Evolutionary conservation across 1,140 invertebrate genomes (phyloP), one percentile per base, ranked within the genome.

Genomic region (Drosophila quadrilineata): DNA sequence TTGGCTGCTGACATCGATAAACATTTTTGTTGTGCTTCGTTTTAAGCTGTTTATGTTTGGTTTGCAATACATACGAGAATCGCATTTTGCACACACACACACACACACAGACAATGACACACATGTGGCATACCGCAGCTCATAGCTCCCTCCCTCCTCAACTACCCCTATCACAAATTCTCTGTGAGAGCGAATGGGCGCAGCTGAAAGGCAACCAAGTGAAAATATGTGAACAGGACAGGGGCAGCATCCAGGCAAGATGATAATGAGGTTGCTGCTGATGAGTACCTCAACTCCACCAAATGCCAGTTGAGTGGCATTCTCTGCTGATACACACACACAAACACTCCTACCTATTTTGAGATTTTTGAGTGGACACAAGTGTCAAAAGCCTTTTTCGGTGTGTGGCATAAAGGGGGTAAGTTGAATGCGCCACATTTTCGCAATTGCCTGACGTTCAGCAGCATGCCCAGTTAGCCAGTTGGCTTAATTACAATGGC

Each of bases 31-130:
- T 45, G 22, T 29, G 56, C 35, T 60, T 69, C 31, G 35, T 56
- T 79, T 68, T 75, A 75, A 75, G 76, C 71, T 80, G 75, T 69
- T 80, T 82, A 62, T 72, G 68, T 80, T 82, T 69, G 57, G 45
- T 53, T 80, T 76, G 73, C 63, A 76, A 76, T 76, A 50, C 50
- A 63, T 54, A 58, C 46, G 26, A 57, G 35, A 64, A 43, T 56
- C 46, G 41, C 31, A 64, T 73, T 59, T 56, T 56, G n/a, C 8
- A 9, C 24, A 46, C 22, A 52, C 50, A 41, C 35, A 52, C 31
- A 19, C 36, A 66, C 10, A 36, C 6, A 24, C 19, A 46, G 24
- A 54, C 17, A 36, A 4, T 12, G n/a, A 16, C 2, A 3, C 16
- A 21, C 35, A 19, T 49, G 26, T 64, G 35, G 52, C 29, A 24